phyloP scores from a whole-genome alignment of 2,888 invertebrate genomes.

The Dinocampus coccinellae region DNA sequence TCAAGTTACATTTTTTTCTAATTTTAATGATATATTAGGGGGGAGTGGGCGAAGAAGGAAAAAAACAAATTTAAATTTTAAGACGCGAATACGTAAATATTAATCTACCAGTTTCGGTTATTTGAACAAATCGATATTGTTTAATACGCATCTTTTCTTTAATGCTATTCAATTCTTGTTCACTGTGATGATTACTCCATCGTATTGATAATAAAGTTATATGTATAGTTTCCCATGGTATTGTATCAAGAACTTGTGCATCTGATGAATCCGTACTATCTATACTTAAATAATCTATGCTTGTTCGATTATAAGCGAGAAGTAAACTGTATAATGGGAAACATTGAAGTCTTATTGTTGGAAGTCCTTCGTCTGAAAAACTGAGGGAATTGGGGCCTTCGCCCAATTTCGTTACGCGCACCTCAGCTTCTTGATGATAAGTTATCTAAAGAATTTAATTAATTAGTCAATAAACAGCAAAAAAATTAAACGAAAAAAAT shows the following conservation, averaged over 20 bases:
- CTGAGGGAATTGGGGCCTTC: constrained; percentile 66
- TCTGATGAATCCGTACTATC: constrained; percentile 69
- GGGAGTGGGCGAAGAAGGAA: too few species aligned
- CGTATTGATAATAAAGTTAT: constrained; percentile 65
- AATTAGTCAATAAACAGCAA: constrained; percentile 27
- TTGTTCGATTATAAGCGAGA: constrained; percentile 80
- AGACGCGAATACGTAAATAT: constrained; percentile 57
- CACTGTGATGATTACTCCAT: constrained; percentile 62
- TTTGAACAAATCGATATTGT: constrained; percentile 58
- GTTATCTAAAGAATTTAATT: constrained; percentile 59
- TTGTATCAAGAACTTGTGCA: constrained; percentile 64
- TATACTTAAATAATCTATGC: constrained; percentile 79
- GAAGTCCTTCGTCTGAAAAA: constrained; percentile 59
- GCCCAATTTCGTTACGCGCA: constrained; percentile 65
- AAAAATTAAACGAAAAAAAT: neutral
- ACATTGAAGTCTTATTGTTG: constrained; percentile 81
- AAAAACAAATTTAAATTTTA: neutral
- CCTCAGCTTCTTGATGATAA: constrained; percentile 66
- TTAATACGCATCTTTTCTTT: constrained; percentile 58
- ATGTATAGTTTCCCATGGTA: constrained; percentile 64
- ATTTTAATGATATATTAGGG: neutral
- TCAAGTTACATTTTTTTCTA: neutral
- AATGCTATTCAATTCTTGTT: constrained; percentile 60
- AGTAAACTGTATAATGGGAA: constrained; percentile 87
- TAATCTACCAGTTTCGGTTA: constrained; percentile 58